Evolutionary conservation across 2,888 invertebrate genomes (phyloP).

Genomic region (Strigamia transsilvanica): DNA sequence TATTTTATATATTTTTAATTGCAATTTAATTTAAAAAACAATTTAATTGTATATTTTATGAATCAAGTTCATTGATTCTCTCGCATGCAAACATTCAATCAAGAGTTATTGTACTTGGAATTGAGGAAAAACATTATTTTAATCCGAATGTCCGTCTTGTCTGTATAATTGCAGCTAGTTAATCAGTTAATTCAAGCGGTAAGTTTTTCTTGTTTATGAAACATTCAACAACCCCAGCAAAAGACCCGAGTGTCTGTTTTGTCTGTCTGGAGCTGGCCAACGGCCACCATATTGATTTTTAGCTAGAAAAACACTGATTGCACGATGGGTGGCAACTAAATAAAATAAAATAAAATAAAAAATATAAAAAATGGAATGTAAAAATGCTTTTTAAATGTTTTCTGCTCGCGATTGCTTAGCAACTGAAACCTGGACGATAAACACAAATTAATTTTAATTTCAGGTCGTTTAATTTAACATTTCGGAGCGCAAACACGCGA

Average conservation of each 20-base stretch:
- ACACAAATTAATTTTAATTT: not conserved
- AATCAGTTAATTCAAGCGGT: conserved; percentile 13
- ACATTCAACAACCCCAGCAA: not conserved
- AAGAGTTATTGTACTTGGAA: conserved; percentile 5
- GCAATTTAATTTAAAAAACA: not conserved
- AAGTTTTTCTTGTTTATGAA: not conserved
- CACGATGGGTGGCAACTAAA: conserved; percentile 7
- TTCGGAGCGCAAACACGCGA: not conserved
- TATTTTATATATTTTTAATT: conserved; percentile 2
- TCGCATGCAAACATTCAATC: conserved; percentile 49
- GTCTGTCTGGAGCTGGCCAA: conserved; percentile 22
- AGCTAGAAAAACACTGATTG: conserved; percentile 22
- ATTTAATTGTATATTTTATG: not conserved
- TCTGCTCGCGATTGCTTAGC: not conserved
- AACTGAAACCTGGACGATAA: not conserved
- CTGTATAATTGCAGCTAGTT: not conserved
- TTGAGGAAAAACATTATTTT: conserved; percentile 27
- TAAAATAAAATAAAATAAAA: not conserved
- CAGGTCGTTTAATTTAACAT: no score
- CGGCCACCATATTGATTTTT: conserved; percentile 34
- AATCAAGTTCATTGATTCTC: conserved; percentile 11
- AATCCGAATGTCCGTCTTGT: conserved; percentile 4
- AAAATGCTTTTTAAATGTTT: not conserved
- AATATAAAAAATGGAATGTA: no score
- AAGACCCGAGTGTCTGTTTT: not conserved